phyloP scores from a whole-genome alignment of 2,888 invertebrate species.

The Mylabris sibirica region DNA sequence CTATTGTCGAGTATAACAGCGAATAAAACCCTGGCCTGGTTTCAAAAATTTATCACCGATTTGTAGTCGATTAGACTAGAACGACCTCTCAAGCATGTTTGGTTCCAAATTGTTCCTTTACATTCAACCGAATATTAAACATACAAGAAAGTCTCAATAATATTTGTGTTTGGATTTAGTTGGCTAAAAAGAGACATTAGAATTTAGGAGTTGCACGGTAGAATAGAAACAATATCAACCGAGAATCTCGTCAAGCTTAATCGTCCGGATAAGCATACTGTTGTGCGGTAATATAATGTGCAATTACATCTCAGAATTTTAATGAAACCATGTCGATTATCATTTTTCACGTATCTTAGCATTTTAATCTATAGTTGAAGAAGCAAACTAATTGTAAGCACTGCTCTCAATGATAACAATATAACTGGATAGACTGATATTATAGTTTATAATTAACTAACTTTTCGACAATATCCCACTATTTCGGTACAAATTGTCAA shows the following conservation, averaged over 20 bases:
- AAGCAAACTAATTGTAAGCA: neutral
- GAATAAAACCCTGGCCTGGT: neutral
- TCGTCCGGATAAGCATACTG: neutral
- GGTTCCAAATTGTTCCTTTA: neutral
- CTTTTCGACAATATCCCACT: neutral
- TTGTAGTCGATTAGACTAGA: neutral
- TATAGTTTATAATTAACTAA: neutral
- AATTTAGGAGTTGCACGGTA: neutral
- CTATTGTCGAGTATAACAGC: neutral
- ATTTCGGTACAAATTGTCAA: neutral
- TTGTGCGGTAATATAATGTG: neutral
- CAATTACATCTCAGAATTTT: neutral
- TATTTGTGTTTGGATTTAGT: neutral
- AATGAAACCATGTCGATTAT: neutral
- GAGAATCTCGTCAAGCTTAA: neutral
- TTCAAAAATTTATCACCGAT: too few relatives aligned
- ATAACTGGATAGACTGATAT: neutral
- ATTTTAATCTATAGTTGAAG: too few relatives aligned
- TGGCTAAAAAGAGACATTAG: neutral
- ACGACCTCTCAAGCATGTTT: neutral
- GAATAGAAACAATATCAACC: neutral
- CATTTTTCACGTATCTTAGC: neutral
- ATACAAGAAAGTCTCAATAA: neutral
- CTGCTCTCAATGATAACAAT: neutral
- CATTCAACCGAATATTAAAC: neutral